Percentiles rank a stretch among this genome's conserved stretches.
These are phyloP conservation scores for Sorex araneus DNA, from an alignment of 2,113 vertebrate species.

Conservation along the genomic window DNA sequence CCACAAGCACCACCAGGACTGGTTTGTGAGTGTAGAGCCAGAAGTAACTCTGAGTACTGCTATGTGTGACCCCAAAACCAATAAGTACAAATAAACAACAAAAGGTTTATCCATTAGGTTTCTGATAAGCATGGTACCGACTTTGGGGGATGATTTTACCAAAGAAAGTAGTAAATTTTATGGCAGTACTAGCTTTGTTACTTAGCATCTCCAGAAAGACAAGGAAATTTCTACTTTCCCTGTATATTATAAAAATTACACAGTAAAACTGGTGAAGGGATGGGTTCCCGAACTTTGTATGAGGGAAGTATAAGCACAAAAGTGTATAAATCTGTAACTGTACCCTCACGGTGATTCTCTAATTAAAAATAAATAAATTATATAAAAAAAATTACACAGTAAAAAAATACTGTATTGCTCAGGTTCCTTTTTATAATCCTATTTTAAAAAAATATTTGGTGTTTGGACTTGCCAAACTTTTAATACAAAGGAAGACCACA, in stretches of 20 bases:
- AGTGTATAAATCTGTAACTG: too few relatives aligned
- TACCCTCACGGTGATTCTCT: too few relatives aligned
- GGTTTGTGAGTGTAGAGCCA: too few relatives aligned
- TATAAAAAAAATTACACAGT: neutral
- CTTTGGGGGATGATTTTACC: conserved; percentile 21
- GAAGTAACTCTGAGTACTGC: too few relatives aligned
- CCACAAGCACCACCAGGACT: too few relatives aligned
- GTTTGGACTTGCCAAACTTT: neutral
- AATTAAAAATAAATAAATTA: too few relatives aligned
- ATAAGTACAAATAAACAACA: too few relatives aligned
- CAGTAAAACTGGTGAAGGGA: neutral
- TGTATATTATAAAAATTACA: neutral
- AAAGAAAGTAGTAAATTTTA: neutral
- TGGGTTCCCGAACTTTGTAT: too few relatives aligned
- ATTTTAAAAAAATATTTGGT: conserved; percentile 15
- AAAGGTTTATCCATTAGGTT: neutral
- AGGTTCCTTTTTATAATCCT: conserved; percentile 42
- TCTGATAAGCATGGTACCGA: neutral
- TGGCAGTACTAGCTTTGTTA: conserved; percentile 16
- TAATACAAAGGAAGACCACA: neutral
- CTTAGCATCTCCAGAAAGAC: conserved; percentile 48
- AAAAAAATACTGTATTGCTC: neutral
- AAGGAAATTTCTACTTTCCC: conserved; percentile 35
- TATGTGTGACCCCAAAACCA: too few relatives aligned
- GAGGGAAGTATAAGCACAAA: too few relatives aligned